Conservation (phyloP, 2,888 invertebrate species). For the Amphimallon solstitiale region DNA sequence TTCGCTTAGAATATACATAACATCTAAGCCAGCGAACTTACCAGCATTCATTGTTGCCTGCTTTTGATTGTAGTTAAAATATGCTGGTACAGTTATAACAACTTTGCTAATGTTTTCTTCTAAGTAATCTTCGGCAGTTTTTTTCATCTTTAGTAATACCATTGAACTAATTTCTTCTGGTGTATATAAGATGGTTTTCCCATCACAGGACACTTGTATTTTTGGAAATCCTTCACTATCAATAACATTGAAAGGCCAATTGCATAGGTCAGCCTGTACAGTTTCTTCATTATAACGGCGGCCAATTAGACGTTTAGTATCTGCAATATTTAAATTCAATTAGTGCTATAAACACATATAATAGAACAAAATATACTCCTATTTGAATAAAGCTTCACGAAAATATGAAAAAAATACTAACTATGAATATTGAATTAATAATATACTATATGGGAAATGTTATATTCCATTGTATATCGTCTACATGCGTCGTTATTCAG, state of each 20-base stretch:
- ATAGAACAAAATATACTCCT: background rate
- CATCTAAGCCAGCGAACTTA: conserved; percentile 46
- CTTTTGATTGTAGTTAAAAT: conserved; percentile 49
- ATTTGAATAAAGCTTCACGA: no score
- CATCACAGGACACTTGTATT: conserved; percentile 37
- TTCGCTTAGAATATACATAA: conserved; percentile 46
- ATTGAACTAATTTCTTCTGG: conserved; percentile 47
- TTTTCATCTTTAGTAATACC: conserved; percentile 44
- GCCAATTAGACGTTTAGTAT: conserved; percentile 50
- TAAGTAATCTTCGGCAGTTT: conserved; percentile 40
- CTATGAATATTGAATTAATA: no score
- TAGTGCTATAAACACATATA: background rate
- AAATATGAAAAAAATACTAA: no score
- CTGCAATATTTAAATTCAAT: conserved; percentile 47
- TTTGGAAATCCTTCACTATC: conserved; percentile 43
- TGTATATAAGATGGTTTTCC: conserved; percentile 34
- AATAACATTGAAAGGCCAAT: conserved; percentile 45
- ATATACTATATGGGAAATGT: no score
- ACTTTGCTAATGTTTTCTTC: conserved; percentile 42
- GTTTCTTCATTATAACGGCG: conserved; percentile 44
- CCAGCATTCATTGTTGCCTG: conserved; percentile 50
- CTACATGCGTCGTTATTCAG: no score
- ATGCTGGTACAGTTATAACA: conserved; percentile 52
- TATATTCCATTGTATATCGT: no score
- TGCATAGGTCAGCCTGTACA: conserved; percentile 45